phyloP scores from a whole-genome alignment of 2,888 invertebrate species.

The Polydrusus pterygomalis region DNA sequence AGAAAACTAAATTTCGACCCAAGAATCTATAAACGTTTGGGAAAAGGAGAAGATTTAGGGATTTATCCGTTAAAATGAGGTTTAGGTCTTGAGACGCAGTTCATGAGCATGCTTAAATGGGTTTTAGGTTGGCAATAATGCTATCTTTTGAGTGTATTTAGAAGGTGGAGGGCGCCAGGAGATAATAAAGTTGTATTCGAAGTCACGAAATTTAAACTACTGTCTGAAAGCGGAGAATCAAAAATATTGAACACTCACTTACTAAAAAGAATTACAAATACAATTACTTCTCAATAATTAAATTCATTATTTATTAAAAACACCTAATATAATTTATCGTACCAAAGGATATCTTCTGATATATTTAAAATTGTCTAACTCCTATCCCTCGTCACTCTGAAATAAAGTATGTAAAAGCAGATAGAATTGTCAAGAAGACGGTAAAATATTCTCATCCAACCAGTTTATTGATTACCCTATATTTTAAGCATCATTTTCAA shows the following conservation, averaged over 20 bases:
- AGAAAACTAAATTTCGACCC: conserved; percentile 50
- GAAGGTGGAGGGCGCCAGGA: background rate
- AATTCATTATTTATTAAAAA: too few relatives aligned
- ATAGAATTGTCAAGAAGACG: too few relatives aligned
- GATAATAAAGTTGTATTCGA: conserved; percentile 10
- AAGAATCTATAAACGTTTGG: conserved; percentile 53
- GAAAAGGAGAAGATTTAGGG: conserved; percentile 45
- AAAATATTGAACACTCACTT: too few relatives aligned
- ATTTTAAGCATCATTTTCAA: background rate
- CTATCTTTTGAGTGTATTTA: conserved; percentile 26
- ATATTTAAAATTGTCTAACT: too few relatives aligned
- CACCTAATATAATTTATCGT: background rate
- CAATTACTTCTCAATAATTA: too few relatives aligned
- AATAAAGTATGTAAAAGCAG: too few relatives aligned
- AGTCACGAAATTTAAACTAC: background rate
- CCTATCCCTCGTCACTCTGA: too few relatives aligned
- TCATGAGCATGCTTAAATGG: conserved; percentile 50
- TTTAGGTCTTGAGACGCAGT: conserved; percentile 48
- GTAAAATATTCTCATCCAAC: too few relatives aligned
- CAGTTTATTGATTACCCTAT: too few relatives aligned
- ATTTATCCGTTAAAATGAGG: conserved; percentile 50
- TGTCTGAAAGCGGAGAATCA: background rate
- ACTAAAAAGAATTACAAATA: too few relatives aligned
- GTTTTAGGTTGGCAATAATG: conserved; percentile 43
- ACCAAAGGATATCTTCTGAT: background rate